Percentiles rank a stretch among this genome's conserved stretches.
phyloP scores from a whole-genome alignment of 2,888 invertebrate genomes.

The Eupithecia abbreviata region DNA sequence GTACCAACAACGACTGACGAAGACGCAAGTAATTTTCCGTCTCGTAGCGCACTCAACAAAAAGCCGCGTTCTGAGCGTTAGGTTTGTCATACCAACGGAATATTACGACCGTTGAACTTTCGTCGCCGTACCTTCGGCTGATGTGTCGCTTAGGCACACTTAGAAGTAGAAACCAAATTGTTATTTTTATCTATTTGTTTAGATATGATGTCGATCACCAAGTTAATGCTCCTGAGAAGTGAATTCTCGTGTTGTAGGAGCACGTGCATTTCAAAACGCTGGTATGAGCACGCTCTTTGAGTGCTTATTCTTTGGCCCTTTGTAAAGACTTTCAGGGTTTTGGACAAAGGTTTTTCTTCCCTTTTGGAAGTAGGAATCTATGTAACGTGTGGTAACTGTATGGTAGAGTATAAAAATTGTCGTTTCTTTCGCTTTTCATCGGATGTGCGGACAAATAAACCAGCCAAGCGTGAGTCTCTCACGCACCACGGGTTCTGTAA shows the following conservation, averaged over 20 bases:
- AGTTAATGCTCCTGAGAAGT: slow-evolving; percentile 3
- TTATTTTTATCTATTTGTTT: not conserved
- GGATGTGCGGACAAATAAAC: not conserved
- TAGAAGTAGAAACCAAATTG: no score
- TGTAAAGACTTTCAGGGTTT: slow-evolving; percentile 2
- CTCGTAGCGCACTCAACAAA: no score
- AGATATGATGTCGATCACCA: not conserved
- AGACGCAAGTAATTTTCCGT: no score
- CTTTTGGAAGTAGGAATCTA: not conserved
- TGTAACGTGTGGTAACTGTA: not conserved
- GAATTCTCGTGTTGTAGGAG: slow-evolving; percentile 11
- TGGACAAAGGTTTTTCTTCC: slow-evolving; percentile 1
- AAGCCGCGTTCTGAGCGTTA: no score
- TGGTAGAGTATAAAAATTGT: not conserved
- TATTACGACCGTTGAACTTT: no score
- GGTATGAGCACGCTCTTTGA: slow-evolving; percentile 18
- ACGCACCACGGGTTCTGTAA: not conserved
- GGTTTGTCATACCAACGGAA: no score
- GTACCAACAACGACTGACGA: no score
- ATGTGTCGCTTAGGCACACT: no score
- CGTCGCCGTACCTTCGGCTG: no score
- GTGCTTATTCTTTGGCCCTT: slow-evolving; percentile 13
- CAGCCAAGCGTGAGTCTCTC: not conserved
- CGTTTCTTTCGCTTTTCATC: not conserved
- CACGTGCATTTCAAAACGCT: slow-evolving; percentile 23